A percentile compares a stretch with the other conserved stretches of the same genome.
These are phyloP conservation scores for Merluccius polli DNA, from an alignment of 2,797 vertebrate species.

Conservation along the genomic window DNA sequence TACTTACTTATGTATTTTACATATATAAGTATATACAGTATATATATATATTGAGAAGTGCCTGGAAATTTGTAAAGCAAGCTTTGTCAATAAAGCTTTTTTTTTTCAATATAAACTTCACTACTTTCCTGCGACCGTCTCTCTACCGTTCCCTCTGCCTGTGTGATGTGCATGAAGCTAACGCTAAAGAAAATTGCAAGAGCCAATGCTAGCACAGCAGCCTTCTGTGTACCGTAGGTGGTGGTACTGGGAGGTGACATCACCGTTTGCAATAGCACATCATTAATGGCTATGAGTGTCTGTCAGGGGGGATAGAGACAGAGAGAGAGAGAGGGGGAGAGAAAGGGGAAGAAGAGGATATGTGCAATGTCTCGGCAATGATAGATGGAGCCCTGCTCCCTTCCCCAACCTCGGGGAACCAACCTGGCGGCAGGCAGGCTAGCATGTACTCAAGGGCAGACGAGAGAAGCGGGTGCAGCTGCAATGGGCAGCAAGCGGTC, in stretches of 20 bases:
- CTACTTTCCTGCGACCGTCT: too few relatives aligned
- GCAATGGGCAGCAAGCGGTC: neutral
- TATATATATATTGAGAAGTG: too few relatives aligned
- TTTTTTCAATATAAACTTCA: too few relatives aligned
- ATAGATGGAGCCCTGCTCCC: slow-evolving; percentile 58
- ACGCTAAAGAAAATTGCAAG: slow-evolving; percentile 7
- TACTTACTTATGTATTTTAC: too few relatives aligned
- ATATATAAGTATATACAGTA: too few relatives aligned
- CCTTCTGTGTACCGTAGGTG: slow-evolving; percentile 13
- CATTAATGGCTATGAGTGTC: slow-evolving; percentile 56
- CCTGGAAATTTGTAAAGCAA: neutral
- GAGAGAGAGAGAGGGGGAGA: slow-evolving; percentile 44
- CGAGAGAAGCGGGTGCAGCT: neutral
- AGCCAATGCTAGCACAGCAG: slow-evolving; percentile 5
- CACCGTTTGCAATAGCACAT: slow-evolving; percentile 41
- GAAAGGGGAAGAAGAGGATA: slow-evolving; percentile 42
- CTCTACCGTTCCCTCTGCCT: slow-evolving; percentile 30
- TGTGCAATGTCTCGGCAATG: slow-evolving; percentile 52
- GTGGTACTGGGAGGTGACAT: slow-evolving; percentile 40
- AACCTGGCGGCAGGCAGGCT: slow-evolving; percentile 49
- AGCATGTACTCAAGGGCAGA: slow-evolving; percentile 50
- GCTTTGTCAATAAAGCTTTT: too few relatives aligned
- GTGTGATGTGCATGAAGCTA: slow-evolving; percentile 31
- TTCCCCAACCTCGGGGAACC: slow-evolving; percentile 21
- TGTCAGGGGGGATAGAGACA: slow-evolving; percentile 45